Evolutionary conservation across 2,797 vertebrate genomes (phyloP).

Genomic region (Falco concolor): DNA sequence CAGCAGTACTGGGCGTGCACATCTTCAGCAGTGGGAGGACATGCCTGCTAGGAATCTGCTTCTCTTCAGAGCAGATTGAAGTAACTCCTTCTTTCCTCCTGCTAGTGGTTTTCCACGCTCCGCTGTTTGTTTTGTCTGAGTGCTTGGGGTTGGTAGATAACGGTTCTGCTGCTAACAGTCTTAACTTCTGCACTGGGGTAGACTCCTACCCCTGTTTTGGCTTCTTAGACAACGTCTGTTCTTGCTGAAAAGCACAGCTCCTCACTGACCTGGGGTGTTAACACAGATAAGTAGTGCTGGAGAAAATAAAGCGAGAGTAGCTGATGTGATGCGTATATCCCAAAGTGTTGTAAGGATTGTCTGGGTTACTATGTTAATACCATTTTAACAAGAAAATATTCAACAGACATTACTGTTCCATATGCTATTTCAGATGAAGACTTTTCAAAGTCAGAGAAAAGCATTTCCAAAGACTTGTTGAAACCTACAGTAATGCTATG

Average conservation of each 20-base stretch:
- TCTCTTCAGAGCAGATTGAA: not conserved
- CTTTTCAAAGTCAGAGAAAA: not conserved
- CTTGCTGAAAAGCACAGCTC: not conserved
- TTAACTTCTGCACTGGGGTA: not conserved
- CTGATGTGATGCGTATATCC: not conserved
- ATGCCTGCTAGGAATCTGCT: not conserved
- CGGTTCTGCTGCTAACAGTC: not conserved
- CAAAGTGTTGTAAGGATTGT: not conserved
- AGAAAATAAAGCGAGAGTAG: not conserved
- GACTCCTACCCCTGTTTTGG: not conserved
- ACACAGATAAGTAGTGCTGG: not conserved
- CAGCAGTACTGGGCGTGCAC: not conserved
- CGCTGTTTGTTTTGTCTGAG: not conserved
- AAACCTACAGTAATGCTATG: not conserved
- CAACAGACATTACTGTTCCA: not conserved
- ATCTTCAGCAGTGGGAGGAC: not conserved
- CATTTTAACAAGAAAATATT: not conserved
- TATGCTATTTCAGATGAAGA: not conserved
- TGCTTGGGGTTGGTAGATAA: not conserved
- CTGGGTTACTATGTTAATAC: not conserved
- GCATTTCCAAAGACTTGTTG: not conserved
- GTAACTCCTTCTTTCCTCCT: not conserved
- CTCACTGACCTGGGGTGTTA: not conserved
- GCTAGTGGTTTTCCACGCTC: not conserved
- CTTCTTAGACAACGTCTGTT: not conserved